Evolutionary conservation across 2,797 vertebrate species (phyloP).

Genomic region (Amblyopsis hoosieri): DNA sequence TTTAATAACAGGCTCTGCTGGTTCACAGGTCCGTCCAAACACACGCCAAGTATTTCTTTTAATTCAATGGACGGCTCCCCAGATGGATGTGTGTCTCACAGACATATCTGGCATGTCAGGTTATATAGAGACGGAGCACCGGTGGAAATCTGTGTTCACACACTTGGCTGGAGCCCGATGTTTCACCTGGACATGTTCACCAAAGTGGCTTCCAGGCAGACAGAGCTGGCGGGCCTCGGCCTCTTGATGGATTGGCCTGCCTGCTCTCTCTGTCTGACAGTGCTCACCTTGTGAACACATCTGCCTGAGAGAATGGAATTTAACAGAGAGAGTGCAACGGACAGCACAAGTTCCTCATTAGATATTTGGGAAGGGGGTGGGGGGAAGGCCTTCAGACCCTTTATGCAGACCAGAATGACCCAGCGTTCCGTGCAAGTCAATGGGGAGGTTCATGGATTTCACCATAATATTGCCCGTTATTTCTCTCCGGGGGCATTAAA

Average conservation of each 20-base stretch:
- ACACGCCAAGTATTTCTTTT: too few relatives aligned
- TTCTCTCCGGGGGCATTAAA: too few relatives aligned
- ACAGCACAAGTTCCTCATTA: not conserved
- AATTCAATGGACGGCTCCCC: too few relatives aligned
- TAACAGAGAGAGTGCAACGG: not conserved
- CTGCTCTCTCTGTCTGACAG: constrained; percentile 27
- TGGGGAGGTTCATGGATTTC: too few relatives aligned
- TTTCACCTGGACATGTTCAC: constrained; percentile 64
- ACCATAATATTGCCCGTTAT: too few relatives aligned
- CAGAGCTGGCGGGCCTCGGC: constrained; percentile 42
- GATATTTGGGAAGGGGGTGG: too few relatives aligned
- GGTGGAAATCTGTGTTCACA: constrained; percentile 54
- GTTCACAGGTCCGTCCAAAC: too few relatives aligned
- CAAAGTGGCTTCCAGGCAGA: constrained; percentile 50
- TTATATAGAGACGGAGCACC: constrained; percentile 10
- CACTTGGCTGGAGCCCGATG: constrained; percentile 29
- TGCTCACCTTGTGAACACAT: constrained; percentile 67
- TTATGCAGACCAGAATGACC: too few relatives aligned
- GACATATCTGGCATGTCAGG: constrained; percentile 8
- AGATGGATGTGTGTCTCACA: constrained; percentile 23
- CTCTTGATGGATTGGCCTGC: constrained; percentile 42
- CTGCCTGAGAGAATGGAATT: not conserved
- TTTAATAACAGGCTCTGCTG: too few relatives aligned
- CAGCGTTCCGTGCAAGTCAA: too few relatives aligned
- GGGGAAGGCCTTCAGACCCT: too few relatives aligned